Evolutionary conservation across 2,113 vertebrate species (phyloP), one percentile per base, ranked within the genome.

Genomic region (Vidua macroura): DNA sequence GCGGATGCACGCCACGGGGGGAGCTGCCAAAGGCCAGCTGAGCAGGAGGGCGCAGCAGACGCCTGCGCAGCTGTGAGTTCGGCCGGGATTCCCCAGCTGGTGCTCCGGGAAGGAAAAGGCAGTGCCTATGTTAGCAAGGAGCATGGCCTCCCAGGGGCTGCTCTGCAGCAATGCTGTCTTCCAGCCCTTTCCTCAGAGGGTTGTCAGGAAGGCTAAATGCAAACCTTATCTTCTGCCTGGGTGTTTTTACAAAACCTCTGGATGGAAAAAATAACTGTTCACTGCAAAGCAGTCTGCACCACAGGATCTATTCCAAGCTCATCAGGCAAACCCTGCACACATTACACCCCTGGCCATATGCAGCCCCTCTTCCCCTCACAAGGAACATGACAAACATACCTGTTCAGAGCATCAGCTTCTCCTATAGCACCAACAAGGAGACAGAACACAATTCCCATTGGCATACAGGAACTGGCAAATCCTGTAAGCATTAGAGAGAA

Each of bases 1-100:
- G 66, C 48, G 33, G 75, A 25, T 1, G 0, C 27, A 7, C 1
- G 0, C 55, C 15, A 10, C 2, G 0, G n/a, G n/a, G 48, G 46
- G 41, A 86, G 73, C 66, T 56, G 74, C 55, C 7, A 6, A 30
- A 13, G 49, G 51, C 76, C 83, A 53, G 80, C 51, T 14, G 48
- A 77, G 72, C 46, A 49, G 75, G 41, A 83, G 37, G 49, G 37
- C 0, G 0, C 53, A 66, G 68, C 8, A 52, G 67, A 6, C 1
- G 39, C 27, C 2, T 4, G 15, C 0, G 1, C 60, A 87, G 73
- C 44, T 6, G 0, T 1, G 0, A 63, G 68, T 59, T 41, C 2
- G 0, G 24, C 24, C 0, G 2, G 88, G 86, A 85, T 41, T 82
- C 66, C 86, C 86, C 66, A 30, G 60, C 51, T 49, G 83, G 4